Conservation (phyloP, 2,888 invertebrate species). For the Parnassius mnemosyne region DNA sequence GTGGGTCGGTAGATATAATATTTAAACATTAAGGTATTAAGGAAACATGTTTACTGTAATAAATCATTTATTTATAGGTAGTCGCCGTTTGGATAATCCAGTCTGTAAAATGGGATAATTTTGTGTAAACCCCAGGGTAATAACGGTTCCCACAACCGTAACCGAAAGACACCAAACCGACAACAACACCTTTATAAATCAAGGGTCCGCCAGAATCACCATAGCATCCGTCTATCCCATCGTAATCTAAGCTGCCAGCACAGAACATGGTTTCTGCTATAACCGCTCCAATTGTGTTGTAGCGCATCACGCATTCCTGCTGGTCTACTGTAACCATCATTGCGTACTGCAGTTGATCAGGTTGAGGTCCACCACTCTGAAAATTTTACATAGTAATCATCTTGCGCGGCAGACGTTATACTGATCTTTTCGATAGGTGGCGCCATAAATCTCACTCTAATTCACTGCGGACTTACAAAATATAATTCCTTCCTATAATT, state of each 20-base stretch:
- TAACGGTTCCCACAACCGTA: slow-evolving; percentile 66
- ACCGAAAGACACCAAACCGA: slow-evolving; percentile 69
- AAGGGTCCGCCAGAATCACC: slow-evolving; percentile 73
- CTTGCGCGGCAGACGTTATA: too few species aligned
- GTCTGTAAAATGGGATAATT: slow-evolving; percentile 63
- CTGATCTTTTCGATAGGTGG: too few species aligned
- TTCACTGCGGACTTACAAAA: too few species aligned
- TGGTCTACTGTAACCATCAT: slow-evolving; percentile 55
- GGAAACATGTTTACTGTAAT: neutral
- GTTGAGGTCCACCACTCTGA: slow-evolving; percentile 59
- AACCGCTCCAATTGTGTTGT: slow-evolving; percentile 56
- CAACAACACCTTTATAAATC: slow-evolving; percentile 65
- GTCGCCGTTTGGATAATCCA: slow-evolving; percentile 65
- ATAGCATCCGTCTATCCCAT: slow-evolving; percentile 67
- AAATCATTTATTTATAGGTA: slow-evolving; percentile 49
- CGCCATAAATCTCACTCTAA: too few species aligned
- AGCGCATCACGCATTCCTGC: slow-evolving; percentile 52
- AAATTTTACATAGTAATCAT: slow-evolving; percentile 17
- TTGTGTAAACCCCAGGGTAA: slow-evolving; percentile 72
- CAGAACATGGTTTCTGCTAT: slow-evolving; percentile 68
- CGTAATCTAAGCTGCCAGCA: slow-evolving; percentile 59
- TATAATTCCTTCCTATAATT: too few species aligned
- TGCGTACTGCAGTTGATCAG: slow-evolving; percentile 62
- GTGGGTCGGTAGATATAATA: too few species aligned
- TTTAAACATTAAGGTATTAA: too few species aligned